Conservation (phyloP, 2,888 invertebrate species). For the Coenonympha glycerion region DNA sequence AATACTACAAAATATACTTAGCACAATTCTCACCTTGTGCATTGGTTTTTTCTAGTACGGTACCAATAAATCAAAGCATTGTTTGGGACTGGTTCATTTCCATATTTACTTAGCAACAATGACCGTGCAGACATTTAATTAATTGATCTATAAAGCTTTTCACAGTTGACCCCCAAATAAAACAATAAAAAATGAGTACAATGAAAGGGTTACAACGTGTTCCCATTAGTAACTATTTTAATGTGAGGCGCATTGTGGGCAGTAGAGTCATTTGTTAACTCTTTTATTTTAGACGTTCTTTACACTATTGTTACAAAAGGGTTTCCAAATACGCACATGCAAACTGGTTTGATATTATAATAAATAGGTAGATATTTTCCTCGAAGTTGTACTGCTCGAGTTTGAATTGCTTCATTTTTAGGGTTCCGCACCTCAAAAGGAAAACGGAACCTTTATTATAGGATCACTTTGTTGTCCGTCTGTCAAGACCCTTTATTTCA, state of each 20-base stretch:
- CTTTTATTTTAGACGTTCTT: conserved; percentile 56
- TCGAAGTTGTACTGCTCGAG: background rate
- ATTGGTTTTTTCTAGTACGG: conserved; percentile 46
- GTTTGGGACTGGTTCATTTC: conserved; percentile 62
- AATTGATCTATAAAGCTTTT: conserved; percentile 75
- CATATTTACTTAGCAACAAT: conserved; percentile 72
- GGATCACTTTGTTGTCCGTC: too few species aligned
- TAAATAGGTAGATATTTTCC: background rate
- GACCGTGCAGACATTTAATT: conserved; percentile 74
- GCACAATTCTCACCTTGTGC: conserved; percentile 59
- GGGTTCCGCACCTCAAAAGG: too few species aligned
- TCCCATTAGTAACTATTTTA: conserved; percentile 64
- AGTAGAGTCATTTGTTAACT: conserved; percentile 63
- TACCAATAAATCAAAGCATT: conserved; percentile 68
- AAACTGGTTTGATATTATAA: conserved; percentile 8
- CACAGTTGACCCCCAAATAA: conserved; percentile 70
- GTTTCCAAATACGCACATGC: conserved; percentile 7
- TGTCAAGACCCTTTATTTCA: too few species aligned
- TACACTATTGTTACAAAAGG: conserved; percentile 41
- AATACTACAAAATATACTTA: conserved; percentile 14
- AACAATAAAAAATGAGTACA: conserved; percentile 64
- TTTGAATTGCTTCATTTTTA: too few species aligned
- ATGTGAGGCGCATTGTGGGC: conserved; percentile 57
- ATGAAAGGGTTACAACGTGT: conserved; percentile 70
- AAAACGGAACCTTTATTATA: too few species aligned